Conservation (phyloP, 2,113 vertebrate genomes). For the Nesogale talazaci region DNA sequence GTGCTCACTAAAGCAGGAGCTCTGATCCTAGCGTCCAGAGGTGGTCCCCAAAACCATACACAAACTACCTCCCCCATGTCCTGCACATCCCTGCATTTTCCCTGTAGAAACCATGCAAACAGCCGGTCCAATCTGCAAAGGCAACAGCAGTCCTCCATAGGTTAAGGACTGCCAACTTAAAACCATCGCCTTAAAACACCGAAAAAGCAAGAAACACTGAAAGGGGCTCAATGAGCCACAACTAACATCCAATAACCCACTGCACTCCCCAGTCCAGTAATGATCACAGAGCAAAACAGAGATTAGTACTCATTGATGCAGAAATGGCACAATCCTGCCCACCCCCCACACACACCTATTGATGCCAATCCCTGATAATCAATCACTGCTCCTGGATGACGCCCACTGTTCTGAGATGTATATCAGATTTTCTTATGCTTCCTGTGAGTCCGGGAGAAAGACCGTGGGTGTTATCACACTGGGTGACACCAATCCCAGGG, state of each 20-base stretch:
- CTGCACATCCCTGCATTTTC: background rate
- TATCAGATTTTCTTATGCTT: background rate
- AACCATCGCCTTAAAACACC: constrained; percentile 8
- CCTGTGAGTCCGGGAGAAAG: background rate
- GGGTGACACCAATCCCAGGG: background rate
- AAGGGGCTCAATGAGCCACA: background rate
- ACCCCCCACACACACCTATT: background rate
- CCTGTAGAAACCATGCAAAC: constrained; percentile 28
- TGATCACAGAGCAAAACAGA: background rate
- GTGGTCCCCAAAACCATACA: background rate
- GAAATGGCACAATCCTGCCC: background rate
- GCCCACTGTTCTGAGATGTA: background rate
- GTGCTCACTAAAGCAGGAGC: background rate
- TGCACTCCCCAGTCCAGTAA: background rate
- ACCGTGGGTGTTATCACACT: background rate
- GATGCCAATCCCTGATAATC: background rate
- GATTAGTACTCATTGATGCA: background rate
- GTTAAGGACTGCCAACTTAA: constrained; percentile 22
- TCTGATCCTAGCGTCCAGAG: background rate
- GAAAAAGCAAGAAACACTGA: constrained; percentile 11
- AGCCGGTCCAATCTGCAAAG: background rate
- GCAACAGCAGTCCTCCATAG: background rate
- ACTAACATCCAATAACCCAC: background rate
- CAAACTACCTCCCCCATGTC: background rate
- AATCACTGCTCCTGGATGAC: background rate